Evolutionary conservation across 2,888 invertebrate genomes (phyloP), one percentile per base, ranked within the genome.

Genomic region (Chrysomela aeneicollis): DNA sequence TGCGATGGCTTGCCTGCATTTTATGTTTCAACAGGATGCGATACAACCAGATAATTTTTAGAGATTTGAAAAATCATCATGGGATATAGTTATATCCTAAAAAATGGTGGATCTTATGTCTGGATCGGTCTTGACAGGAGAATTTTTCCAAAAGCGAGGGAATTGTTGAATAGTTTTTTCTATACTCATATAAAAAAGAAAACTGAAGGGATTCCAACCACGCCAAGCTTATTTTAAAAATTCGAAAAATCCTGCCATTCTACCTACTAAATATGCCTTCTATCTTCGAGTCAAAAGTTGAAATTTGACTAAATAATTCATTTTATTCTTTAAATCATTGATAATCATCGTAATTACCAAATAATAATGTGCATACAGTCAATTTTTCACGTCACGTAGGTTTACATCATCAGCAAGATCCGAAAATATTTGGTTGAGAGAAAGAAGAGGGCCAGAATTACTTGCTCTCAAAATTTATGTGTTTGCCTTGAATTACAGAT

Each of bases 1-100:
- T 26, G 52, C 17, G 52, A 30, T 52, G 52, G 52, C 26, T 52
- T 52, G 18, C 52, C 32, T 35, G 10, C 6, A 9, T 35, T 35
- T 10, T 10, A 35, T 35, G 32, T 35, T 30, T 52, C 30, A 52
- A 52, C 51, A 26, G n/a, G 51, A 51, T 51, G 51, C 15, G 51
- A 51, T 51, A n/a, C 32, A 35, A 35, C 32, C 32, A 35, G 32
- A 9, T 35, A 2, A 10, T 35, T 35, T 35, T 10, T 35, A 6
- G 10, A 35, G n/a, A n/a, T n/a, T n/a, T n/a, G n/a, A n/a, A n/a
- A n/a, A n/a, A 35, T 35, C 32, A 35, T 6, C 32, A 35, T 35
- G 32, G 32, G 32, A 35, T 10, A 35, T n/a, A n/a, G n/a, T n/a
- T 35, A 9, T 10, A 35, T 35, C 32, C 10, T 6, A 35, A 10